Evolutionary conservation across 2,888 invertebrate species (phyloP), one percentile per base, ranked within the genome.

Genomic region (Drosophila limbata): DNA sequence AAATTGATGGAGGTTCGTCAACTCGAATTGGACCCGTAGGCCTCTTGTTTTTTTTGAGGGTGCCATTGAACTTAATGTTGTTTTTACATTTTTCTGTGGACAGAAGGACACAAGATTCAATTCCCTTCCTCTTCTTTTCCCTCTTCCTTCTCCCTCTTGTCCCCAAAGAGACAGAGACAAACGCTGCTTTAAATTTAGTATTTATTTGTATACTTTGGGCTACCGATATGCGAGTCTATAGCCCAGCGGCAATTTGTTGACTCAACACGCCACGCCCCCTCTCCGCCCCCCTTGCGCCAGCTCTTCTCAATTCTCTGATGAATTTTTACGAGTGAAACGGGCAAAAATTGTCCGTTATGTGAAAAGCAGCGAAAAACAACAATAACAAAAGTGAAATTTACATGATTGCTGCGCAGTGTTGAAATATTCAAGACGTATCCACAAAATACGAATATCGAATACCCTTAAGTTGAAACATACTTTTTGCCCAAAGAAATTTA

Each of bases 21-120:
- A 64, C 64, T 28, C 42, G 37, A 77, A 78, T 61, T 48, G 69
- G 45, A 35, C 53, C 77, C 77, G 70, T 44, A 55, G 75, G 65
- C 56, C 61, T 70, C 65, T 72, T 68, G 51, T 67, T 72, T 47
- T 63, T 53, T 25, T 25, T 25, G 19, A 25, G 82, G 76, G 81
- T 84, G 84, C 84, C 84, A 87, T 84, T 87, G 84, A 84, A 84
- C 85, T 74, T 66, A 76, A 87, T 87, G 70, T 78, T 87, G 67
- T 79, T 81, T 72, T 79, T 86, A 48, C 60, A 53, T 71, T 70
- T 65, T 48, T 13, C 65, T 55, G 60, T 53, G 57, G 53, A 50
- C 67, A 70, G 50, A 51, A 59, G 61, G 57, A 69, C 66, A 65
- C 40, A 11, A 33, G 33, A 45, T 50, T 59, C 48, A 13, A 45